Base-by-base conservation (phyloP, 2,888 invertebrate species). In the Nezara viridula region DNA sequence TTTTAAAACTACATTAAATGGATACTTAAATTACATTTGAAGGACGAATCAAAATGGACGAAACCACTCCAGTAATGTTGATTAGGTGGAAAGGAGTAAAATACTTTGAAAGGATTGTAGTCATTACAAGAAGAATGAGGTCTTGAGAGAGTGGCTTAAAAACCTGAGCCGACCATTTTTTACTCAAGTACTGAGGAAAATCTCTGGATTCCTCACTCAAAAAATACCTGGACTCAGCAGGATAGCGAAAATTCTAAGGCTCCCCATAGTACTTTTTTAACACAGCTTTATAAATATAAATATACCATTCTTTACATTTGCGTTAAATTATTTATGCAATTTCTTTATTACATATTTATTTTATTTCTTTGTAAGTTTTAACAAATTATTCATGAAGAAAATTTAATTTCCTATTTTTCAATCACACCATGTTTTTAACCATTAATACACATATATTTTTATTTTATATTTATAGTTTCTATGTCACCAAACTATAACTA, bases 181-280 rank as follows among this genome's bases (percentile, higher is more conserved):
- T 73, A 73, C 66, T 73, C 37, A 73, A 73, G 66, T 73, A 73
- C 66, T 73, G 66, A 73, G 37, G 66, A 37, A 60, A 60, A 19
- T 21, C 32, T 32, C 37, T 73, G 37, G 37, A 73, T 73, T 37
- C 32, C 66, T 1, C 19, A 37, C 66, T 37, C 66, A 73, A 7
- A 73, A 66, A 73, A 73, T 73, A 73, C 66, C 66, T 37, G 32
- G 19, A 4, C 60, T 60, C 16, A 2, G 32, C 14, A 27, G 32
- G 32, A 73, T 21, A 37, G 16, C 19, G 19, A 73, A 73, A 60
- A 73, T 73, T 37, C 32, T 73, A 32, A 1, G 66, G 66, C 21
- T 37, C 6, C 32, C 66, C 37, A 21, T 16, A 9, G 6, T 37
- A 37, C 14, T 7, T 37, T 32, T 73, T 60, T 55, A n/a, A 9